Evolutionary conservation across 2,888 invertebrate species (phyloP).

Genomic region (Hymenopus coronatus): DNA sequence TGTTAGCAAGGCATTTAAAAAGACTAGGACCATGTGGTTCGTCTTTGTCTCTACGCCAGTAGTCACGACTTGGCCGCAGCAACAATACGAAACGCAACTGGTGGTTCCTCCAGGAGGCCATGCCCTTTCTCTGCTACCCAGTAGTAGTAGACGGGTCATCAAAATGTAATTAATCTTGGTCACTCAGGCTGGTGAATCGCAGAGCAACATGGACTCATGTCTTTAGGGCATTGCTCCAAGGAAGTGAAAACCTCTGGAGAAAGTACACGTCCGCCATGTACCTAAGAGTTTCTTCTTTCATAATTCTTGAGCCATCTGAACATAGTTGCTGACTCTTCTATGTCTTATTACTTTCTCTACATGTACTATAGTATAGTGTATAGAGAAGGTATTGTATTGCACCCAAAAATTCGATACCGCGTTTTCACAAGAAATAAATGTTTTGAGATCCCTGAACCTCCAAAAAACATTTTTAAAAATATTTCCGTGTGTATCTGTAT

Average conservation of each 20-base stretch:
- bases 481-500: no score
- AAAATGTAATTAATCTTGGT: constrained; percentile 18
- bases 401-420: no score
- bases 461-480: no score
- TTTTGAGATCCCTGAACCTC: no score
- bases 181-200: background rate
- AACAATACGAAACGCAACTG: constrained; percentile 5
- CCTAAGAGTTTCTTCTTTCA: background rate
- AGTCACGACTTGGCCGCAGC: background rate
- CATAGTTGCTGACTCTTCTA: no score
- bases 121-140: background rate
- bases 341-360: no score
- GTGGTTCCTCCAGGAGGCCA: constrained; percentile 3
- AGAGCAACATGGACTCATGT: background rate
- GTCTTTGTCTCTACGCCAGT: background rate
- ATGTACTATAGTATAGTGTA: no score
- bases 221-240: background rate
- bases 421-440: no score
- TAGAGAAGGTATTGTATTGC: no score
- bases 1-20: background rate
- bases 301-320: no score
- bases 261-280: background rate
- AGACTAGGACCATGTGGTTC: background rate
- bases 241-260: background rate
- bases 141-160: constrained; percentile 9